Conservation (phyloP, 2,888 invertebrate species). For the Ashinkailepas kermadecensis region DNA sequence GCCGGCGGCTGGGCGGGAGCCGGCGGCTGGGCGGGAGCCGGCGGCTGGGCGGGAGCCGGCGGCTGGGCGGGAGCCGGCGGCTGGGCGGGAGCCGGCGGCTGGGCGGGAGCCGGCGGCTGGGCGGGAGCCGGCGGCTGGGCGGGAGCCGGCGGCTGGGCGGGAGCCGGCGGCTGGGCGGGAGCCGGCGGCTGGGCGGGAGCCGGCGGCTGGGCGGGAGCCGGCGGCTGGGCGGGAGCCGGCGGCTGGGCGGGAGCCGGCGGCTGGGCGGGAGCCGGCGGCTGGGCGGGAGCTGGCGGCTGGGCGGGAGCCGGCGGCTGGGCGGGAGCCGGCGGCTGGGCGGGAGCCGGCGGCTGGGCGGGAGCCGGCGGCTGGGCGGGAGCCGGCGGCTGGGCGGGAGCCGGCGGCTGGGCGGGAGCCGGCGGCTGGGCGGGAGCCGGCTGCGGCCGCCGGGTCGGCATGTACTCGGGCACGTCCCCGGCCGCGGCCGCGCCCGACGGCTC, state of each 20-base stretch:
- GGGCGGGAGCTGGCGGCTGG: not conserved
- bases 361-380: constrained; percentile 23
- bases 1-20: not conserved
- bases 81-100: not conserved
- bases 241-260: not conserved
- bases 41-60: not conserved
- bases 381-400: constrained; percentile 25
- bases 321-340: constrained; percentile 24
- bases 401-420: constrained; percentile 23
- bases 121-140: not conserved
- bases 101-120: not conserved
- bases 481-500: constrained; percentile 40
- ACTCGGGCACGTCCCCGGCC: constrained; percentile 38
- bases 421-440: not conserved
- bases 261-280: not conserved
- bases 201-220: not conserved
- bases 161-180: not conserved
- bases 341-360: constrained; percentile 24
- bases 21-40: not conserved
- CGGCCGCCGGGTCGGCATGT: constrained; percentile 38
- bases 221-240: not conserved
- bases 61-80: not conserved
- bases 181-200: not conserved
- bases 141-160: not conserved
- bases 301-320: constrained; percentile 24